Base-by-base conservation (phyloP, 2,797 vertebrate genomes). In the Lithobates sylvaticus region DNA sequence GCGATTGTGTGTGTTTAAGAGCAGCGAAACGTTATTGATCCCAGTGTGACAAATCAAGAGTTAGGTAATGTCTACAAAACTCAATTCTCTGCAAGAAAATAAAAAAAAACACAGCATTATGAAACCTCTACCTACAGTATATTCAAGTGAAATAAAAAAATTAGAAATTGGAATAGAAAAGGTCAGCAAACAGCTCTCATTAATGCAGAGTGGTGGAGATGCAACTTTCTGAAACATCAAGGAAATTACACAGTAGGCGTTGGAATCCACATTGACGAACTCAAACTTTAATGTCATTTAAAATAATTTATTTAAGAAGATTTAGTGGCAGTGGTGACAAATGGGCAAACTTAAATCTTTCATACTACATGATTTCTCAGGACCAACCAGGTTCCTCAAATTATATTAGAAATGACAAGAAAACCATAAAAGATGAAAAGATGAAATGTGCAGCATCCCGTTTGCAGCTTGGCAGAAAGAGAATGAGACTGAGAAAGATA, bases 21-120 rank as follows among this genome's bases (percentile, higher is more conserved):
- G 94, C 94, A 95, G 94, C 93, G 94, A 95, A 95, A 95, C 94
- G 94, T 95, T 96, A 96, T 96, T 96, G 95, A 96, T 96, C 95
- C 95, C 95, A 94, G 94, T 93, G 95, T 96, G 95, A 95, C 95
- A 95, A 95, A 96, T 96, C 94, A 95, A 94, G 95, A 96, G 93
- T 96, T 96, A 96, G 95, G 95, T 96, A 96, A 96, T 95, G 95
- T 95, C 95, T 96, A 95, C 94, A 94, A 95, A 96, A 95, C 95
- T 95, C 95, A 95, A 95, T 96, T 95, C 95, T 95, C 94, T 95
- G 92, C 93, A 95, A 95, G 94, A 95, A 94, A 95, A 94, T 94
- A 95, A 92, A 87, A 95, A 92, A 87, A 82, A 94, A 39, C 91
- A 78, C 93, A 92, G 93, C 93, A 94, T 94, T 95, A 95, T 95